Percentiles rank a stretch among this genome's conserved stretches.
Evolutionary conservation across 2,113 vertebrate genomes (phyloP).

Genomic region (Pipa parva): DNA sequence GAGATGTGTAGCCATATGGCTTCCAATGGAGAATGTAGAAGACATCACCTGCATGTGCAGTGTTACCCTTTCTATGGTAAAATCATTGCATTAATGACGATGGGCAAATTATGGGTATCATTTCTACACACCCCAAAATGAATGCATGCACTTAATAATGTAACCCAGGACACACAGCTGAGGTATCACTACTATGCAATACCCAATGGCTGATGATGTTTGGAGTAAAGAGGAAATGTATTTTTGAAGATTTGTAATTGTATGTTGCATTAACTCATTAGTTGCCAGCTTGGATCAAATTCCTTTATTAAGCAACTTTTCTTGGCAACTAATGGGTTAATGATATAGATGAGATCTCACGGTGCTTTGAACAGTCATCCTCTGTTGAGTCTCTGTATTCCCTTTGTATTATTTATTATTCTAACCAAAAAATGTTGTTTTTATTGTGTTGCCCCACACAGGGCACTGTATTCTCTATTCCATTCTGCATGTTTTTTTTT

Average conservation of each 20-base stretch:
- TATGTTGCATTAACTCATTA: conserved; percentile 7
- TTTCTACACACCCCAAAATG: conserved; percentile 41
- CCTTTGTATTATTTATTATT: neutral
- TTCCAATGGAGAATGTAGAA: conserved; percentile 30
- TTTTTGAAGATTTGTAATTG: conserved; percentile 27
- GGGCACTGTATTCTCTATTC: conserved; percentile 12
- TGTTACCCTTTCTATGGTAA: conserved; percentile 12
- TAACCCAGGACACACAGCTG: conserved; percentile 44
- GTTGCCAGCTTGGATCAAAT: neutral
- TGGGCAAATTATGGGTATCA: conserved; percentile 39
- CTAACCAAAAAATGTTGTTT: conserved; percentile 1
- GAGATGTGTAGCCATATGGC: conserved; percentile 27
- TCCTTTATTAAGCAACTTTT: neutral
- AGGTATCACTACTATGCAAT: conserved; percentile 68
- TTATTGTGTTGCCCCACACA: too few relatives aligned
- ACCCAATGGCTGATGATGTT: conserved; percentile 56
- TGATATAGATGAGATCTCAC: conserved; percentile 42
- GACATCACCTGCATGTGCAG: neutral
- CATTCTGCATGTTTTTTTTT: conserved; percentile 8
- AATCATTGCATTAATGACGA: conserved; percentile 4
- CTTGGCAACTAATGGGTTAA: conserved; percentile 8
- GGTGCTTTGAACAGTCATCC: conserved; percentile 54
- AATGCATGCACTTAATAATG: conserved; percentile 46
- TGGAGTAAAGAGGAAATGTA: conserved; percentile 28
- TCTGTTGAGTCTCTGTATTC: neutral